These are phyloP conservation scores for Drosophila chauvacae DNA, from an alignment of 1,140 invertebrate genomes.

Conservation along the genomic window DNA sequence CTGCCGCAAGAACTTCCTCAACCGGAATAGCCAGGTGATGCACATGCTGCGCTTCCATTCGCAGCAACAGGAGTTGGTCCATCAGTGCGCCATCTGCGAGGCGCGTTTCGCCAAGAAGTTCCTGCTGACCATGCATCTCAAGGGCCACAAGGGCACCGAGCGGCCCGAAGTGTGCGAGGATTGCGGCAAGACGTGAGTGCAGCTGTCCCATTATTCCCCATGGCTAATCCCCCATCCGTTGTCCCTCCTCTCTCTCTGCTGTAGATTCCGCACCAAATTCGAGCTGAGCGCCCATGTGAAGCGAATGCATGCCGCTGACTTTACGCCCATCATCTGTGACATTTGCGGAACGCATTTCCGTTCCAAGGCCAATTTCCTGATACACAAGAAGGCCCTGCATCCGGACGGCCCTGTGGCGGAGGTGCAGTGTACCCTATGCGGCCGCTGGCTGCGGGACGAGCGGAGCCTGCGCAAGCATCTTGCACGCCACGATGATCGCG, in stretches of 20 bases:
- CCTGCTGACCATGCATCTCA: slow-evolving; percentile 72
- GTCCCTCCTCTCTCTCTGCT: neutral
- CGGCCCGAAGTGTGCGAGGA: slow-evolving; percentile 66
- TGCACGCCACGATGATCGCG: slow-evolving; percentile 65
- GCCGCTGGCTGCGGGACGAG: slow-evolving; percentile 75
- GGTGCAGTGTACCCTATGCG: slow-evolving; percentile 70
- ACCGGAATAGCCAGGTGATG: slow-evolving; percentile 74
- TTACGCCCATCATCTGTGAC: slow-evolving; percentile 74
- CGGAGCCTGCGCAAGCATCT: slow-evolving; percentile 74
- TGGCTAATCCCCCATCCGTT: neutral
- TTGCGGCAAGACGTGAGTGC: slow-evolving; percentile 62
- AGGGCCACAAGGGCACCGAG: slow-evolving; percentile 68
- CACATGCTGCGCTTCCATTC: slow-evolving; percentile 75
- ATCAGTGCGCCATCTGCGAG: slow-evolving; percentile 63
- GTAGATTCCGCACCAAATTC: slow-evolving; percentile 65
- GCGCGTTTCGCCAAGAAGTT: slow-evolving; percentile 77
- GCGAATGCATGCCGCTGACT: slow-evolving; percentile 67
- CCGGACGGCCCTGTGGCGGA: slow-evolving; percentile 72
- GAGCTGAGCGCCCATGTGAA: slow-evolving; percentile 67
- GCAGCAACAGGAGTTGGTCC: slow-evolving; percentile 67
- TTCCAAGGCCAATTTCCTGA: slow-evolving; percentile 71
- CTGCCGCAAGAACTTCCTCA: slow-evolving; percentile 67
- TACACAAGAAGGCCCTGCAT: slow-evolving; percentile 72
- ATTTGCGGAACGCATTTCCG: slow-evolving; percentile 75
- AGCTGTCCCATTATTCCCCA: neutral